phyloP scores from a whole-genome alignment of 2,113 vertebrate species.

The Lagopus leucura region DNA sequence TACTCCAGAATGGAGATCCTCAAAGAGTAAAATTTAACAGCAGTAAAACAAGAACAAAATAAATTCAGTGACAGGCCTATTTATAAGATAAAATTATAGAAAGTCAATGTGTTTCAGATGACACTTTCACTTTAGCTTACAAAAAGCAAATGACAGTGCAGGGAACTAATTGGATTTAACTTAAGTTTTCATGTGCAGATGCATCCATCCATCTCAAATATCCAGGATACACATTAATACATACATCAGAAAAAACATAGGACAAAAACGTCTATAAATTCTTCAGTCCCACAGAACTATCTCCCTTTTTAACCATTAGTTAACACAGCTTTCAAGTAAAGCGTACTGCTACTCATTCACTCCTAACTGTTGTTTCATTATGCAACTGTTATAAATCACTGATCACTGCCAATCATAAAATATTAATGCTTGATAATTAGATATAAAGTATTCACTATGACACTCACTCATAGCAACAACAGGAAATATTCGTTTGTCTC shows the following conservation, averaged over 20 bases:
- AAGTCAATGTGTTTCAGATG: neutral
- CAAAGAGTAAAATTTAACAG: neutral
- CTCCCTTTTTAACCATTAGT: neutral
- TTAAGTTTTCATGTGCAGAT: neutral
- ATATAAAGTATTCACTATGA: slow-evolving; percentile 35
- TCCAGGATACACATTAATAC: neutral
- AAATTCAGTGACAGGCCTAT: neutral
- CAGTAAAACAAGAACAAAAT: neutral
- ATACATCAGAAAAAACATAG: neutral
- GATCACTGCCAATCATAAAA: neutral
- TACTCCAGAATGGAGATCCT: neutral
- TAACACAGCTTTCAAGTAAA: neutral
- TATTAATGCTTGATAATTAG: slow-evolving; percentile 29
- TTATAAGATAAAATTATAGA: neutral
- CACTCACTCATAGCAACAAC: neutral
- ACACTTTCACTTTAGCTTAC: neutral
- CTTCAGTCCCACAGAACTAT: neutral
- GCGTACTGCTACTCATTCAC: neutral
- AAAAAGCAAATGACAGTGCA: neutral
- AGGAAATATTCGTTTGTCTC: neutral
- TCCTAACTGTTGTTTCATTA: neutral
- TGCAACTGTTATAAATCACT: slow-evolving; percentile 6
- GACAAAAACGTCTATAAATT: neutral
- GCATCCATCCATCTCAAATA: neutral
- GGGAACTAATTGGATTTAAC: neutral